These are phyloP conservation scores for Drosophila robusta DNA, from an alignment of 2,888 invertebrate genomes.

Conservation along the genomic window DNA sequence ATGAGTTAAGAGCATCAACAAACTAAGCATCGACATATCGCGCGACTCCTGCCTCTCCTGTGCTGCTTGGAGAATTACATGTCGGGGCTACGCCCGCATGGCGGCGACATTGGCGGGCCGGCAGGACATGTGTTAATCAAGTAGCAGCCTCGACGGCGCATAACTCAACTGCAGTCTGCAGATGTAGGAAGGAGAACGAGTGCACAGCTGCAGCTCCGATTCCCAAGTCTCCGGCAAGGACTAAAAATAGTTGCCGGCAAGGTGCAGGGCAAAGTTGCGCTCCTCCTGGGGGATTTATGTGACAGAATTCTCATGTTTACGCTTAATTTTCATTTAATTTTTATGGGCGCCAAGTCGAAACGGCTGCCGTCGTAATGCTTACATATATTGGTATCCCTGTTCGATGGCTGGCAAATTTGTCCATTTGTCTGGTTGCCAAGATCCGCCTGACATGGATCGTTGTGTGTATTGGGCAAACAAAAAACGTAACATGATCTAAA, in stretches of 20 bases:
- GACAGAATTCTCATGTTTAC: conserved; percentile 81
- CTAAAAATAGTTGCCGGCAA: conserved; percentile 71
- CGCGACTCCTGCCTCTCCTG: conserved; percentile 50
- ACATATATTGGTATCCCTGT: background rate
- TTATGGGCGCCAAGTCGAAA: conserved; percentile 75
- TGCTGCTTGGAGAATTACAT: conserved; percentile 39
- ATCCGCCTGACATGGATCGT: conserved; percentile 25
- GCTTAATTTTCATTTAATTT: conserved; percentile 82
- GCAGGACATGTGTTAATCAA: conserved; percentile 80
- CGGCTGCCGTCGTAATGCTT: conserved; percentile 30
- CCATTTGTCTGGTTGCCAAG: conserved; percentile 44
- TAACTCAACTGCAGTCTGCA: conserved; percentile 62
- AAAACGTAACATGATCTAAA: conserved; percentile 81
- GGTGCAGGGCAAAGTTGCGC: conserved; percentile 47
- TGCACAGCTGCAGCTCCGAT: conserved; percentile 62
- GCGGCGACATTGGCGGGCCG: conserved; percentile 14
- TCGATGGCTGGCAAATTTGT: conserved; percentile 36
- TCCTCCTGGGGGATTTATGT: conserved; percentile 71
- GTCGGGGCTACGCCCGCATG: conserved; percentile 68
- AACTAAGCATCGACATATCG: conserved; percentile 72
- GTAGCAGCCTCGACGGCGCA: conserved; percentile 67
- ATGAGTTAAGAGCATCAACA: conserved; percentile 79
- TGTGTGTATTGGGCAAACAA: conserved; percentile 47
- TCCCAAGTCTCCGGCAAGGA: conserved; percentile 40
- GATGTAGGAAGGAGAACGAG: conserved; percentile 42